Base-by-base conservation (phyloP, 2,113 vertebrate genomes). In the Petrocephalus microphthalmus region DNA sequence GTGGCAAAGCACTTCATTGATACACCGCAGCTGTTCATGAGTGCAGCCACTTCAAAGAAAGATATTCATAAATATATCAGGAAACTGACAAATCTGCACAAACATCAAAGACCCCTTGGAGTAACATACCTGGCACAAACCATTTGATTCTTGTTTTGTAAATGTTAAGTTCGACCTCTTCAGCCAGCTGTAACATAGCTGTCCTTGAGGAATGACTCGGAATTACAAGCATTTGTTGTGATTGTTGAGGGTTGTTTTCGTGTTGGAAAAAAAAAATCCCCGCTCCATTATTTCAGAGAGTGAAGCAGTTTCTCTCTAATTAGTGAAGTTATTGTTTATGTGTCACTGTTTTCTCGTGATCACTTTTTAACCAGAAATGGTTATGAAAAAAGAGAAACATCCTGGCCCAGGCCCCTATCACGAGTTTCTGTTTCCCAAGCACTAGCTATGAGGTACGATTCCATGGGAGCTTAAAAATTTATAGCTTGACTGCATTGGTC, bases 1-100 rank as follows among this genome's bases (percentile, higher is more conserved):
- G 57, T 13, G 93, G 92, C 94, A 93, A 96, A 97, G 96, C 93
- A 91, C 91, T 91, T 92, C 92, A 95, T 92, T 95, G 91, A 93
- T 93, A 91, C 71, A 89, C 91, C 87, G 49, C 37, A 91, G 94
- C 93, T 88, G 95, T 91, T 93, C 93, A 94, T 15, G 84, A 85
- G 84, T 53, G 84, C 84, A 53, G 84, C 22, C 15, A 25, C 47
- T 52, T 85, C 47, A 85, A 64, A 86, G 87, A 90, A 88, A 92
- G 91, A 52, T 25, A 33, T 25, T 60, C 7, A 81, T 25, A 83
- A 91, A 87, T 47, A 47, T 49, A 51, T 84, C 47, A 47, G 42
- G 84, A 53, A 54, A 85, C n/a, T 33, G 49, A 85, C n/a, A 33
- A 49, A 53, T 85, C 47, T 47, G 51, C n/a, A 83, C 84, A 33